Conservation (phyloP, 2,113 vertebrate species). For the Larimichthys crocea region DNA sequence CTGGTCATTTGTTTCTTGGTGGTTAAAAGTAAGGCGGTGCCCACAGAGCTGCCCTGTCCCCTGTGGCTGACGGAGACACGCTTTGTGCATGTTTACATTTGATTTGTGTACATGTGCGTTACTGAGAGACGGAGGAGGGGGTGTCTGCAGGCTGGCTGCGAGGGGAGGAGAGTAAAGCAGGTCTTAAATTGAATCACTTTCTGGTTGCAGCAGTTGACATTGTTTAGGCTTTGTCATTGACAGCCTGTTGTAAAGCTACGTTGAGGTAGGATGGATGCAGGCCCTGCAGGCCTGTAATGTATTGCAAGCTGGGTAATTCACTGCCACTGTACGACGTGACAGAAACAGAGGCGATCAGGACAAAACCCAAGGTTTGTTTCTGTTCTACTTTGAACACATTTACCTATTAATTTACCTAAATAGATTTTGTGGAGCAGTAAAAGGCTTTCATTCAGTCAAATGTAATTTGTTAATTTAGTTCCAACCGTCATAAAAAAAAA, state of each 20-base stretch:
- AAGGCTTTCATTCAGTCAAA: constrained; percentile 23
- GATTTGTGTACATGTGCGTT: constrained; percentile 61
- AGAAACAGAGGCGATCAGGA: constrained; percentile 28
- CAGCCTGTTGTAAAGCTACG: constrained; percentile 61
- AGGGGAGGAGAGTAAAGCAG: constrained; percentile 42
- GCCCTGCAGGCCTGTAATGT: constrained; percentile 47
- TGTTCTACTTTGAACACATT: constrained; percentile 24
- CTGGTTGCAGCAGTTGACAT: constrained; percentile 53
- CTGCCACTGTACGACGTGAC: constrained; percentile 41
- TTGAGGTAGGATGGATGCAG: constrained; percentile 69
- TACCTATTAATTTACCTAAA: constrained; percentile 24
- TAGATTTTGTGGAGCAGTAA: not conserved
- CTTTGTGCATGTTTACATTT: constrained; percentile 71
- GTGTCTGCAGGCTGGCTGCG: constrained; percentile 25
- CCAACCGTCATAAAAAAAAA: not conserved
- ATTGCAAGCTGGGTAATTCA: constrained; percentile 67
- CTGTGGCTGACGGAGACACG: constrained; percentile 65
- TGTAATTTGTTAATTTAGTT: constrained; percentile 23
- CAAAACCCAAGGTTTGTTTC: constrained; percentile 30
- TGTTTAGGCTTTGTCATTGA: constrained; percentile 65
- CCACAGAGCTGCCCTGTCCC: constrained; percentile 60
- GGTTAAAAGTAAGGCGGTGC: constrained; percentile 57
- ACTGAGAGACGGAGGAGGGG: constrained; percentile 19
- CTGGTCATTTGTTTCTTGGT: constrained; percentile 74
- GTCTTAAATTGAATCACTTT: constrained; percentile 77